Evolutionary conservation across 2,888 invertebrate species (phyloP).

Genomic region (Ditula angustiorana): DNA sequence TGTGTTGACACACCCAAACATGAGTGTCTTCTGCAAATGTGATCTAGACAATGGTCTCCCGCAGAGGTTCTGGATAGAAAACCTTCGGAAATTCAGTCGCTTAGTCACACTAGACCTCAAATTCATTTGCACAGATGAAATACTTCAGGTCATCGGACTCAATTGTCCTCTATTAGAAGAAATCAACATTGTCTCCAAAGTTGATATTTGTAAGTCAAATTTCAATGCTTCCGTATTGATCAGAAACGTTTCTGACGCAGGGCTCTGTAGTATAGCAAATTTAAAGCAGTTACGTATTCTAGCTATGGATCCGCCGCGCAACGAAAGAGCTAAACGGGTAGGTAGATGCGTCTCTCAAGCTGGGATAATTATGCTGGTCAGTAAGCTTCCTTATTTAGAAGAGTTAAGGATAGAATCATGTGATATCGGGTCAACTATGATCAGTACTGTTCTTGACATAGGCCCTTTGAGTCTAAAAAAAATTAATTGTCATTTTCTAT

Average conservation of each 20-base stretch:
- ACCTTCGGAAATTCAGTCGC: slow-evolving; percentile 66
- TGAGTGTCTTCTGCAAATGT: slow-evolving; percentile 78
- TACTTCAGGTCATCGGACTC: slow-evolving; percentile 71
- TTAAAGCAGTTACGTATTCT: slow-evolving; percentile 72
- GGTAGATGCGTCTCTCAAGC: slow-evolving; percentile 78
- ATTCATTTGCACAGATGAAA: slow-evolving; percentile 82
- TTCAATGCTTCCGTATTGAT: slow-evolving; percentile 79
- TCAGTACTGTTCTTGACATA: slow-evolving; percentile 65
- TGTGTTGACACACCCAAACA: slow-evolving; percentile 74
- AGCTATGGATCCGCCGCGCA: slow-evolving; percentile 79
- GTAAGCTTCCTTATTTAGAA: slow-evolving; percentile 73
- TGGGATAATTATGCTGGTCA: slow-evolving; percentile 74
- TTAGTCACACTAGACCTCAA: slow-evolving; percentile 77
- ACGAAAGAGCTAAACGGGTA: slow-evolving; percentile 72
- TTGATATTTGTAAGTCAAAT: slow-evolving; percentile 77
- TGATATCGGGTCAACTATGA: slow-evolving; percentile 79
- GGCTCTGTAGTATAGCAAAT: slow-evolving; percentile 68
- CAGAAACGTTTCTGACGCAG: slow-evolving; percentile 78
- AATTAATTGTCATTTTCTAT: slow-evolving; percentile 79
- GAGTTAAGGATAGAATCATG: slow-evolving; percentile 80
- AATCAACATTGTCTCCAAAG: slow-evolving; percentile 79
- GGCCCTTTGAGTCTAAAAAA: slow-evolving; percentile 75
- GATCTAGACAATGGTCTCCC: slow-evolving; percentile 77
- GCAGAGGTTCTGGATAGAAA: slow-evolving; percentile 73
- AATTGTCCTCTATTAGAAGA: slow-evolving; percentile 75